These are phyloP conservation scores for Ceramica pisi DNA, from an alignment of 2,888 invertebrate species.

Conservation along the genomic window DNA sequence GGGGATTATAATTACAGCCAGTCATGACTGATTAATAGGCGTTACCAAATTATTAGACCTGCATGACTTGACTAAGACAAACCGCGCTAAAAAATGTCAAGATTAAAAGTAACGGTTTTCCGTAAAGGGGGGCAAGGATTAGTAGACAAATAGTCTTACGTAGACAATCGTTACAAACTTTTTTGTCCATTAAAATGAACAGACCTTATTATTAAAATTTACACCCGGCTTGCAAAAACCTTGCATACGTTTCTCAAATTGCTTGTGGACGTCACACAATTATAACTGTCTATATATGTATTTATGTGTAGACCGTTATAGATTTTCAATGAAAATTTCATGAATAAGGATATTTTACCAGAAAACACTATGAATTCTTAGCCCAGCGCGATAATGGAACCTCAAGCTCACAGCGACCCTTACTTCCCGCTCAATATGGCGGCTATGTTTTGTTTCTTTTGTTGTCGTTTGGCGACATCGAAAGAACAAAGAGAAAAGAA, in stretches of 20 bases:
- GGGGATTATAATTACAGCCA: slow-evolving; percentile 40
- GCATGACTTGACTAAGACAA: slow-evolving; percentile 28
- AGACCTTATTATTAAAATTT: neutral
- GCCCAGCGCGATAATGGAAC: slow-evolving; percentile 2
- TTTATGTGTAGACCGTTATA: no score
- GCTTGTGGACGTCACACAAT: no score
- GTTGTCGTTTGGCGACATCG: slow-evolving; percentile 9
- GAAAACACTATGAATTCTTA: slow-evolving; percentile 10
- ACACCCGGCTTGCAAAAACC: neutral
- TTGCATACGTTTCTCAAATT: neutral
- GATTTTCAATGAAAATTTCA: neutral
- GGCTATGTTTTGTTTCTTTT: slow-evolving; percentile 28
- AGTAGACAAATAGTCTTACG: neutral
- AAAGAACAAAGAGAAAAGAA: slow-evolving; percentile 26
- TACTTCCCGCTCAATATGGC: slow-evolving; percentile 11
- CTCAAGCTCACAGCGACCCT: neutral
- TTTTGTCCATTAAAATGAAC: neutral
- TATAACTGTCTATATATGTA: no score
- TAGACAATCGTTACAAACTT: neutral
- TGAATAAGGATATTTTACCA: neutral
- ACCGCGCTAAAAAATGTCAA: no score
- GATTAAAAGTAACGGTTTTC: no score
- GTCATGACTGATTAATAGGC: slow-evolving; percentile 54
- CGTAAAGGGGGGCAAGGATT: neutral
- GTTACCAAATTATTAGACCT: slow-evolving; percentile 48